These are phyloP conservation scores for Agriotes lineatus DNA, from an alignment of 2,888 invertebrate species.

Conservation along the genomic window DNA sequence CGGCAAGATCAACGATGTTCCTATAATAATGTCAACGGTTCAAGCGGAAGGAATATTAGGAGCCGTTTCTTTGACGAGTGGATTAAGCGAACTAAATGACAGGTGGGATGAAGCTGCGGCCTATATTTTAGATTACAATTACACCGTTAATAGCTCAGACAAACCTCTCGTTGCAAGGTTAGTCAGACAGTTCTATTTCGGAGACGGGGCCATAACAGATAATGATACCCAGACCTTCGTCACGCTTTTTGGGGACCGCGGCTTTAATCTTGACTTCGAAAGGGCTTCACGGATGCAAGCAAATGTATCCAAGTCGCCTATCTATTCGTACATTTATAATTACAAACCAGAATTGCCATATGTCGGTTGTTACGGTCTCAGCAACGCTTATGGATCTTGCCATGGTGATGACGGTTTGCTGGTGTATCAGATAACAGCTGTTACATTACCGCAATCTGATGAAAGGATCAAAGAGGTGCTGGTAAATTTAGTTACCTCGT, in stretches of 20 bases:
- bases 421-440: neutral
- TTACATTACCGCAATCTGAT: neutral
- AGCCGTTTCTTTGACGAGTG: constrained; percentile 54
- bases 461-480: constrained; percentile 9
- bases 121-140: constrained; percentile 73
- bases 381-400: constrained; percentile 8
- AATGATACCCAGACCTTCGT: constrained; percentile 13
- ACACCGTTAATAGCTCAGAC: constrained; percentile 68
- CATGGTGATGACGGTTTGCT: constrained; percentile 22
- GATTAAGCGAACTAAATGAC: constrained; percentile 67
- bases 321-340: constrained; percentile 68
- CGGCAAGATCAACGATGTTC: constrained; percentile 73
- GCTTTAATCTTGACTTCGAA: constrained; percentile 71
- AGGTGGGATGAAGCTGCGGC: constrained; percentile 74
- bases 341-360: neutral
- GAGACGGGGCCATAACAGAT: constrained; percentile 65
- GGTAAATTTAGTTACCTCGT: constrained; percentile 6
- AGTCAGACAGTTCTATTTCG: constrained; percentile 71
- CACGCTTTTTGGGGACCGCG: constrained; percentile 73
- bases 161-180: constrained; percentile 67
- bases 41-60: constrained; percentile 82
- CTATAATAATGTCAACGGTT: constrained; percentile 77
- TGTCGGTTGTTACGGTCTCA: too few species aligned
- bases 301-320: constrained; percentile 67
- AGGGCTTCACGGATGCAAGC: too few species aligned